A percentile compares a stretch with the other conserved stretches of the same genome.
phyloP scores from a whole-genome alignment of 2,113 vertebrate species.

The Proterorhinus semilunaris region DNA sequence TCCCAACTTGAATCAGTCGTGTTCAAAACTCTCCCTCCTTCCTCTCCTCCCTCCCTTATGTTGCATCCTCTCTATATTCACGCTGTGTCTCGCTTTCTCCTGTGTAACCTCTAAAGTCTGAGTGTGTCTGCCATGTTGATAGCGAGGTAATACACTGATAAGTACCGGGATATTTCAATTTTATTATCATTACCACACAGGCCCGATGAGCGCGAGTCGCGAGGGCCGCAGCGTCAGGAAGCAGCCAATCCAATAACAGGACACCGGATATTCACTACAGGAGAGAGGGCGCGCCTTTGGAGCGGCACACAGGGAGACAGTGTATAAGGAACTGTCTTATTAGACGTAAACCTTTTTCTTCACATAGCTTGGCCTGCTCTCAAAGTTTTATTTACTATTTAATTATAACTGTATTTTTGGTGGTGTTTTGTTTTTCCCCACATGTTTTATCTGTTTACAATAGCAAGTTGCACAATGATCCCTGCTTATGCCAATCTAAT shows the following conservation, averaged over 20 bases:
- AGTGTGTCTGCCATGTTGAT: slow-evolving; percentile 71
- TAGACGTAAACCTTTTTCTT: neutral
- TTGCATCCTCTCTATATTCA: slow-evolving; percentile 27
- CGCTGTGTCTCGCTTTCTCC: slow-evolving; percentile 54
- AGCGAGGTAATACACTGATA: slow-evolving; percentile 75
- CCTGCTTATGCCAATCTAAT: too few species aligned
- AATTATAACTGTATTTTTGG: neutral
- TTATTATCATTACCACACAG: slow-evolving; percentile 77
- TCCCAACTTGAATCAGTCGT: too few species aligned
- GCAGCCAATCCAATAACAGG: slow-evolving; percentile 80
- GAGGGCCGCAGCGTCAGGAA: slow-evolving; percentile 59
- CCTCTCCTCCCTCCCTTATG: slow-evolving; percentile 19
- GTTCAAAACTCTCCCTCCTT: slow-evolving; percentile 4
- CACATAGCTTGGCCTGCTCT: neutral
- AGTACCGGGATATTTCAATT: slow-evolving; percentile 79
- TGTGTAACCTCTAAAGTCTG: slow-evolving; percentile 61
- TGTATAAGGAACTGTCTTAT: neutral
- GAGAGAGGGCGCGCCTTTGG: slow-evolving; percentile 26
- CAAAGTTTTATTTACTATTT: neutral
- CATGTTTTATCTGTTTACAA: too few species aligned
- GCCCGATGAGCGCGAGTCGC: slow-evolving; percentile 35
- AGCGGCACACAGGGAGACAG: slow-evolving; percentile 25
- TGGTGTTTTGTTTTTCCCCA: neutral
- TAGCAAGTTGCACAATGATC: too few species aligned
- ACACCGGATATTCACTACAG: slow-evolving; percentile 64